A percentile compares a stretch with the other conserved stretches of the same genome.
Conservation (phyloP, 2,888 invertebrate genomes). For the Protonemura montana region DNA sequence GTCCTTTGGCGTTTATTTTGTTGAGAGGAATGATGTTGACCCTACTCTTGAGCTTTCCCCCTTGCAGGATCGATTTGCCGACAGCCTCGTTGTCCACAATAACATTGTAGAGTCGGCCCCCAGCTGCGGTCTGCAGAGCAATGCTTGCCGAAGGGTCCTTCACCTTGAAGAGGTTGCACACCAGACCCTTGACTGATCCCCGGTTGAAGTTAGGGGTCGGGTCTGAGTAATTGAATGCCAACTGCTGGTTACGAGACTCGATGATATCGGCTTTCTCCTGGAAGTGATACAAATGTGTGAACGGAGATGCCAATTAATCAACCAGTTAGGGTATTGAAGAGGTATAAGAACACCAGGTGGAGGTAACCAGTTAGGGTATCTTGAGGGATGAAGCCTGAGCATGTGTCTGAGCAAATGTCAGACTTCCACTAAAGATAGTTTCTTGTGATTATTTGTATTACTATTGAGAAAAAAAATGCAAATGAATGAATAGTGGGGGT, state of each 20-base stretch:
- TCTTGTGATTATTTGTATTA: too few relatives aligned
- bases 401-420: too few relatives aligned
- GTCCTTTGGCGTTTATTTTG: slow-evolving; percentile 74
- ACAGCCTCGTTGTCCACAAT: slow-evolving; percentile 88
- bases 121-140: slow-evolving; percentile 87
- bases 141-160: slow-evolving; percentile 73
- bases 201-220: slow-evolving; percentile 78
- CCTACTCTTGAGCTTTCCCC: slow-evolving; percentile 79
- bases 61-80: slow-evolving; percentile 83
- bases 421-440: too few relatives aligned
- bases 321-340: too few relatives aligned
- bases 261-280: slow-evolving; percentile 67
- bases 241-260: slow-evolving; percentile 64
- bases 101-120: slow-evolving; percentile 87
- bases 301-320: too few relatives aligned
- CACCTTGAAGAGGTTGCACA: slow-evolving; percentile 80
- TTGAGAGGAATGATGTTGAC: slow-evolving; percentile 92
- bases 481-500: too few relatives aligned
- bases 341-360: too few relatives aligned
- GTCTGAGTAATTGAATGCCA: slow-evolving; percentile 77
- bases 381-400: too few relatives aligned
- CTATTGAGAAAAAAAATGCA: too few relatives aligned
- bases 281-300: too few relatives aligned
- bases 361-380: too few relatives aligned
- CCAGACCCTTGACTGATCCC: slow-evolving; percentile 75